These are phyloP conservation scores for Cygnus buccinator DNA, from an alignment of 2,113 vertebrate genomes.

Conservation along the genomic window DNA sequence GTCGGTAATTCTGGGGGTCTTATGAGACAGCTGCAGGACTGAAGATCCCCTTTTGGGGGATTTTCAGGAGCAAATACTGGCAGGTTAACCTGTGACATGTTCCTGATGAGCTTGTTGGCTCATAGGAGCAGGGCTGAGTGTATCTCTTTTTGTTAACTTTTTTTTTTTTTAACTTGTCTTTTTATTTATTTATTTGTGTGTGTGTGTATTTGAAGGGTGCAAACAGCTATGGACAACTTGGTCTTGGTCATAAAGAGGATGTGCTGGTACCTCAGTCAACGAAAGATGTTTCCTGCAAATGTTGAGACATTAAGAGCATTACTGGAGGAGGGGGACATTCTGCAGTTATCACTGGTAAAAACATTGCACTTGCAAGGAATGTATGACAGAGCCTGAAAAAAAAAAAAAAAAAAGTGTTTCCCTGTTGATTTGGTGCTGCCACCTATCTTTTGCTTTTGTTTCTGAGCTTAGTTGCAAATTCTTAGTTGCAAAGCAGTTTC, in stretches of 20 bases:
- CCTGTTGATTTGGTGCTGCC: background rate
- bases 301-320: conserved; percentile 64
- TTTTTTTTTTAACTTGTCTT: background rate
- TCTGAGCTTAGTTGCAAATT: background rate
- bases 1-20: background rate
- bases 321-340: conserved; percentile 91
- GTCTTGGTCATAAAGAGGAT: conserved; percentile 87
- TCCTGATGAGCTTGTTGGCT: background rate
- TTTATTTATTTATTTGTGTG: background rate
- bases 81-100: background rate
- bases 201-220: conserved; percentile 81
- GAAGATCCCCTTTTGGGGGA: background rate
- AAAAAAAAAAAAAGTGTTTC: background rate
- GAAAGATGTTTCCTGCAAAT: conserved; percentile 65
- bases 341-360: conserved; percentile 83
- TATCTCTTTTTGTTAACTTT: background rate
- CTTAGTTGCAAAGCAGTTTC: background rate
- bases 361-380: background rate
- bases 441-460: background rate
- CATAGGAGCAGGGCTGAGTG: background rate
- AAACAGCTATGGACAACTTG: conserved; percentile 93
- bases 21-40: background rate
- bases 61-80: background rate
- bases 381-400: background rate
- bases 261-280: conserved; percentile 73